A percentile compares a stretch with the other conserved stretches of the same genome.
These are phyloP conservation scores for Tetragnatha versicolor DNA, from an alignment of 1,140 invertebrate genomes.

Conservation along the genomic window DNA sequence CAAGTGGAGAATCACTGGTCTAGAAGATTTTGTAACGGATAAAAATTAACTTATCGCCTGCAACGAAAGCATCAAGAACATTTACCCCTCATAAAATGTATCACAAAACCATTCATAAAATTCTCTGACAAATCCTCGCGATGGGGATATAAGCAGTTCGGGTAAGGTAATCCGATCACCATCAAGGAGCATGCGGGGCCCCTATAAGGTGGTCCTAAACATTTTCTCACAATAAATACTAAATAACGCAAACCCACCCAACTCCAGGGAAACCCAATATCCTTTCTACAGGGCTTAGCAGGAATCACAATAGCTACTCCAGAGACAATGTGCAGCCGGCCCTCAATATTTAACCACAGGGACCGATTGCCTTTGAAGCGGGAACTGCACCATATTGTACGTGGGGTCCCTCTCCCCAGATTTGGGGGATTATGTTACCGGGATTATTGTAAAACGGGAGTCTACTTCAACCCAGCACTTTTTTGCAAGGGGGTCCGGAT, in stretches of 20 bases:
- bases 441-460: constrained; percentile 44
- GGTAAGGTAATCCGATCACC: constrained; percentile 28
- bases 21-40: no score
- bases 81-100: no score
- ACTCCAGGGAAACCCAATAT: background rate
- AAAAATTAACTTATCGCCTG: no score
- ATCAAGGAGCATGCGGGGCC: background rate
- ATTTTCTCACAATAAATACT: constrained; percentile 20
- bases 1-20: no score
- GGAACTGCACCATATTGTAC: constrained; percentile 38
- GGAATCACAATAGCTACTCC: constrained; percentile 18
- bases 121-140: background rate
- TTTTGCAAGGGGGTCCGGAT: background rate
- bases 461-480: background rate
- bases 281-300: background rate
- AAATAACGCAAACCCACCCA: background rate
- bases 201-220: constrained; percentile 17
- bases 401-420: background rate
- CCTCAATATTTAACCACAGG: constrained; percentile 41
- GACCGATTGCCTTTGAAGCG: constrained; percentile 7
- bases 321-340: constrained; percentile 11
- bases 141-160: no score
- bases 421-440: constrained; percentile 43
- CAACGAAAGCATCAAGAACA: no score
- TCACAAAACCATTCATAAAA: background rate